Percentiles rank a stretch among this genome's conserved stretches.
Evolutionary conservation across 2,797 vertebrate species (phyloP).

Genomic region (Paguma larvata): DNA sequence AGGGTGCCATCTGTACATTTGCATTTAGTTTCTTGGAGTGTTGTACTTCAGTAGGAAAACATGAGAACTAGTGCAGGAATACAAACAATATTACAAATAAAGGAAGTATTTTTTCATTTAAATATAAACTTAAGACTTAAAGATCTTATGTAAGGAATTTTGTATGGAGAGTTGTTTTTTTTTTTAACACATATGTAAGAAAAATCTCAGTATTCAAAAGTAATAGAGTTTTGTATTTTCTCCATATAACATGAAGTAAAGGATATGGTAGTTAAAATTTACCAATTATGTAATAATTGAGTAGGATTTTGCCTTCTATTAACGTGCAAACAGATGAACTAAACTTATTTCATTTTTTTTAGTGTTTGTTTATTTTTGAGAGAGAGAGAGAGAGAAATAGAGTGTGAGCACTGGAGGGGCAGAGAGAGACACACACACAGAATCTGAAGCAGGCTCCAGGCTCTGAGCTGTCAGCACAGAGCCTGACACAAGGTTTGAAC

Average conservation of each 20-base stretch:
- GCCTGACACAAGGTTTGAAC: too few species aligned
- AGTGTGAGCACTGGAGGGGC: too few species aligned
- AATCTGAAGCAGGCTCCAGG: too few species aligned
- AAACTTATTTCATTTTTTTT: background rate
- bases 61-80: conserved; percentile 5
- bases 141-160: background rate
- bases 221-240: conserved; percentile 1
- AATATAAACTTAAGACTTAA: conserved; percentile 22
- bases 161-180: background rate
- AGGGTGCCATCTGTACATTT: background rate
- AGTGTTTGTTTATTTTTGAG: too few species aligned
- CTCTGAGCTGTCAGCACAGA: too few species aligned
- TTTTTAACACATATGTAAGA: conserved; percentile 6
- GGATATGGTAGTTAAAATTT: conserved; percentile 39
- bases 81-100: background rate
- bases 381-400: too few species aligned
- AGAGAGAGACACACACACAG: too few species aligned
- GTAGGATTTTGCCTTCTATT: background rate
- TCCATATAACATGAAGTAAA: background rate
- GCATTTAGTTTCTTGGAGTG: background rate
- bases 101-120: background rate
- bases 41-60: background rate
- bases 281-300: background rate
- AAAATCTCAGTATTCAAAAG: conserved; percentile 30
- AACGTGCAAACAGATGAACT: background rate